A percentile compares a stretch with the other conserved stretches of the same genome.
Evolutionary conservation across 2,797 vertebrate species (phyloP).

Genomic region (Pempheris klunzingeri): DNA sequence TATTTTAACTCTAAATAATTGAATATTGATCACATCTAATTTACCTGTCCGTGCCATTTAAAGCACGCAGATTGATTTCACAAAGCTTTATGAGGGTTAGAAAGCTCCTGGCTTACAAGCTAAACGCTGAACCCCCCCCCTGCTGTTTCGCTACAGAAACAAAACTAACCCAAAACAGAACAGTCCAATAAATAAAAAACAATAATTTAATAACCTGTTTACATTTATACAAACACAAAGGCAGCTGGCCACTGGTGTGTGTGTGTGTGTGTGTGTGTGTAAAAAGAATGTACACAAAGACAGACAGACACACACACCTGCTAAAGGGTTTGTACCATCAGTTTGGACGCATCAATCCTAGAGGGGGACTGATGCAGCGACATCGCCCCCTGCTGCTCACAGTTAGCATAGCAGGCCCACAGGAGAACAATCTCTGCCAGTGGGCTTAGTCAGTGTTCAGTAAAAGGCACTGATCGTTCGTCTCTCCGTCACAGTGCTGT

Average conservation of each 20-base stretch:
- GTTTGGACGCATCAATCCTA: constrained; percentile 41
- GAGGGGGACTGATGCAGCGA: constrained; percentile 41
- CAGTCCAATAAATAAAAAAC: constrained; percentile 59
- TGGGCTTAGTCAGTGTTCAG: constrained; percentile 31
- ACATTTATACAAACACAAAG: constrained; percentile 77
- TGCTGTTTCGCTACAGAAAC: constrained; percentile 45
- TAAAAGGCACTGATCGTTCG: constrained; percentile 52
- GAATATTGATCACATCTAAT: constrained; percentile 55
- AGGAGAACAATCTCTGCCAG: constrained; percentile 8
- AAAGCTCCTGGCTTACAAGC: neutral
- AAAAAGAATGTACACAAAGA: too few relatives aligned
- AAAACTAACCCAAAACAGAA: constrained; percentile 4
- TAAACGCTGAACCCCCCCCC: constrained; percentile 45
- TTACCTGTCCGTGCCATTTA: constrained; percentile 27
- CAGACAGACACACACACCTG: constrained; percentile 41
- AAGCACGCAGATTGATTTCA: constrained; percentile 16
- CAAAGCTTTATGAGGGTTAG: constrained; percentile 6
- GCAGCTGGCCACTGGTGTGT: constrained; percentile 53
- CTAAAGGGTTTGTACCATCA: constrained; percentile 78
- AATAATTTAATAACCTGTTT: constrained; percentile 85
- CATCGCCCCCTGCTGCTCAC: constrained; percentile 75
- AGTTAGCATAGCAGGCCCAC: constrained; percentile 51
- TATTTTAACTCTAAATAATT: constrained; percentile 50
- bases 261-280: too few relatives aligned
- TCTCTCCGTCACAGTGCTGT: constrained; percentile 14